phyloP scores from a whole-genome alignment of 2,113 vertebrate species.

The Lutjanus erythropterus region DNA sequence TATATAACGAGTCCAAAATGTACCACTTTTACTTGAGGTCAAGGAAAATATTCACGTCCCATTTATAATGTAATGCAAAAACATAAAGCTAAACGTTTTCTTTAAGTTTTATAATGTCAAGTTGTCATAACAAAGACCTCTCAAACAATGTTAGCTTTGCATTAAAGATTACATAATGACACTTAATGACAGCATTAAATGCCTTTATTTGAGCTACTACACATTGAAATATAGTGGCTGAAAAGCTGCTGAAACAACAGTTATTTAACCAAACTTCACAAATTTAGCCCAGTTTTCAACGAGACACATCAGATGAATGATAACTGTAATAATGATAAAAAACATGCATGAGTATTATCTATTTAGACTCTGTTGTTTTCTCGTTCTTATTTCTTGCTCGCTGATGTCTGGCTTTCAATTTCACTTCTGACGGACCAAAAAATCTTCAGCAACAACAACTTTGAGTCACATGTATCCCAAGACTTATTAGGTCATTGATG shows the following conservation, averaged over 20 bases:
- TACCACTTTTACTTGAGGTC: no score
- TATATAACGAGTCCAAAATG: no score
- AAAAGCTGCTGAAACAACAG: not conserved
- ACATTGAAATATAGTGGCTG: not conserved
- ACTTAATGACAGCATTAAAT: not conserved
- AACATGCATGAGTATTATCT: not conserved
- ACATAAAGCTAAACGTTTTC: no score
- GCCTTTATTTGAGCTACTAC: not conserved
- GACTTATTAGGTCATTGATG: not conserved
- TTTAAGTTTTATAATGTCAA: no score
- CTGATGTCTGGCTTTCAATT: not conserved
- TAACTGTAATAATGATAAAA: not conserved
- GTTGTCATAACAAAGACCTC: no score
- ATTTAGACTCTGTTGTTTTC: not conserved
- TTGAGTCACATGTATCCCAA: not conserved
- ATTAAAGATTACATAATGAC: not conserved
- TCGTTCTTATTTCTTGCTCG: not conserved
- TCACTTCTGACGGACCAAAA: not conserved
- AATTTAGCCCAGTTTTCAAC: not conserved
- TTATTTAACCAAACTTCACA: not conserved
- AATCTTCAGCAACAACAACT: not conserved
- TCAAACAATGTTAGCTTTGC: no score
- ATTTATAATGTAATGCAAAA: no score
- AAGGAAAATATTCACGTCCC: no score
- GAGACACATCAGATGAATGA: no score